Evolutionary conservation across 2,113 vertebrate species (phyloP), one percentile per base, ranked within the genome.

Genomic region (Osmerus eperlanus): DNA sequence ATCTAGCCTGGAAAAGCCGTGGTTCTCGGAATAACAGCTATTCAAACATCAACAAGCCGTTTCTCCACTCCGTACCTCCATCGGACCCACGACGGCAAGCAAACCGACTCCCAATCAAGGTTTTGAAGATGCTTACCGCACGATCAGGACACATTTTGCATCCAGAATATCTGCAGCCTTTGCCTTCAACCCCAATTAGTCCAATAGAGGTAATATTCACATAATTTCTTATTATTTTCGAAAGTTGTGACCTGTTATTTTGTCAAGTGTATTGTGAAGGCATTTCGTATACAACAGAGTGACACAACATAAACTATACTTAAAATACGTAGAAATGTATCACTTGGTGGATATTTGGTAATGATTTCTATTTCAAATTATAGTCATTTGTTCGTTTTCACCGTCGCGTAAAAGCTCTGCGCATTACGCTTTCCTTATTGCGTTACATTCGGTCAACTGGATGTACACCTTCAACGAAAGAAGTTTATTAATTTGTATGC

Each of bases 101-200:
- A 23, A 96, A 94, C 77, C 92, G 97, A 87, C 93, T 99, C 82
- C 97, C 96, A 79, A 98, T 99, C 92, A 98, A 98, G 94, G 92
- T 98, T 90, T 84, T 99, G 91, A 99, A 97, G 93, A 99, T 99
- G 97, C 95, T 99, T 72, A 99, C 95, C 67, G 96, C 97, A 84
- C 93, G 97, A 81, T 96, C 96, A 83, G 97, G 97, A 91, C 97
- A 99, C 94, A 98, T 99, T 93, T 92, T 99, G 92, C 97, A 99
- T 88, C 97, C 97, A 71, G 96, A 99, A 80, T 99, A 98, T 80
- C 93, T 99, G 78, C 97, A 99, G 90, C 97, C 97, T 76, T 87
- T 99, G 86, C 97, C 97, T 75, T 98, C 97, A 71, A 98, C 97
- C 67, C 97, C 97, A 5, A 90, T 99, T 84, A 98, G 96, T 89